Conservation (phyloP, 2,797 vertebrate genomes). For the Pseudochromis fuscus region DNA sequence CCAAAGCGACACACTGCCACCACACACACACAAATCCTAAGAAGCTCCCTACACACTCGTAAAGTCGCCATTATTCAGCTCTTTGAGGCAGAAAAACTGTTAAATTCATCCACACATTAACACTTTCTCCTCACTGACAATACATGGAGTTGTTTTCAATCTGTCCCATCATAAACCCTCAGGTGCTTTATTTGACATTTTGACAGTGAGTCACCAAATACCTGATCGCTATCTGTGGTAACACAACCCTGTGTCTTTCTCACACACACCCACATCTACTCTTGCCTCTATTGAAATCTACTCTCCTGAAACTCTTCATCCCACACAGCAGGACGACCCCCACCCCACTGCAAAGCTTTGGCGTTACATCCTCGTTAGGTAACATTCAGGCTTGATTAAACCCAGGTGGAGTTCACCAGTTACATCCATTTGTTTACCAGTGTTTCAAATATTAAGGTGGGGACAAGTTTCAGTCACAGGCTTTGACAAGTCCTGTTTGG, state of each 20-base stretch:
- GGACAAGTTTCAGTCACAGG: too few species aligned
- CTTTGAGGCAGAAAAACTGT: slow-evolving; percentile 3
- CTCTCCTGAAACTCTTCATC: too few species aligned
- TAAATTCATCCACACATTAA: slow-evolving; percentile 18
- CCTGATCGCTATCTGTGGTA: too few species aligned
- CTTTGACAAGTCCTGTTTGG: too few species aligned
- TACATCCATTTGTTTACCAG: not conserved
- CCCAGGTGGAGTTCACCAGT: not conserved
- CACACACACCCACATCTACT: slow-evolving; percentile 20
- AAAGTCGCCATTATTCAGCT: slow-evolving; percentile 5
- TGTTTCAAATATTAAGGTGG: not conserved
- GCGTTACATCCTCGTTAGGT: not conserved
- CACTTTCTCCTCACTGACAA: too few species aligned
- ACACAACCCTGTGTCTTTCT: not conserved
- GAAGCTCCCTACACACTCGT: slow-evolving; percentile 28
- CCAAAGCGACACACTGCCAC: slow-evolving; percentile 17
- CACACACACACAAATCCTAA: slow-evolving; percentile 22
- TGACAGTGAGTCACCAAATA: too few species aligned
- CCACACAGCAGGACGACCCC: slow-evolving; percentile 1
- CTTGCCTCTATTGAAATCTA: slow-evolving; percentile 6
- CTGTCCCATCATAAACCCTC: too few species aligned
- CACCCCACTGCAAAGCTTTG: too few species aligned
- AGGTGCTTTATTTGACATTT: too few species aligned
- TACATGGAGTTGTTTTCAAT: too few species aligned
- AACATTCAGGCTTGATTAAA: not conserved